Evolutionary conservation across 2,797 vertebrate genomes (phyloP), one percentile per base, ranked within the genome.

Genomic region (Picus viridis): DNA sequence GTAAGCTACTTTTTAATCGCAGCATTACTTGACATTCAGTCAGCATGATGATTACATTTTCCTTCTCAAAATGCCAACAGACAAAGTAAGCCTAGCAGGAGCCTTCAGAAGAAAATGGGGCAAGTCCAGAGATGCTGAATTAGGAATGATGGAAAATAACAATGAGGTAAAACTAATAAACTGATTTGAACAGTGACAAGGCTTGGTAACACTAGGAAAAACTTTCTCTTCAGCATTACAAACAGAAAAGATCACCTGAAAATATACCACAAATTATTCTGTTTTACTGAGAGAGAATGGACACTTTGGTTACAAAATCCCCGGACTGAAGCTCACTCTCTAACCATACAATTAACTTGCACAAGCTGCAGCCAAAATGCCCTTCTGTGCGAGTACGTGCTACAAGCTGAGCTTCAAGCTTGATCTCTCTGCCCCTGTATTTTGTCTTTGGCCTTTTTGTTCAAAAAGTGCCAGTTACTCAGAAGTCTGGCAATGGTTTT

Each of bases 1-100:
- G 57, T 47, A 92, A 95, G 49, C 83, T 89, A 68, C 59, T 70
- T 93, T 95, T 96, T 94, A 86, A 90, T 90, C 41, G 72, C 2
- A 4, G 30, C 47, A 6, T 85, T 95, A 93, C 78, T 93, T 74
- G 83, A 91, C 69, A 90, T 81, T 87, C 51, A 88, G 84, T 90
- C 63, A 85, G 36, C 58, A 79, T 18, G 54, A 73, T 1, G 5
- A 90, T 74, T 84, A 61, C 32, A 80, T 83, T 86, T 94, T 88
- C 65, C 54, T 87, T 85, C 41, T 86, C 74, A 83, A 86, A 95
- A 71, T 57, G 47, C 73, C 86, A 84, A 67, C 51, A 89, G 80
- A 89, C 49, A 91, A 87, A 91, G 80, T 84, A 75, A 91, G 51
- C 64, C 72, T 86, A 83, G 78, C 62, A 80, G 74, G 68, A 93